phyloP scores from a whole-genome alignment of 2,888 invertebrate genomes.

The Fissipunctia ypsillon region DNA sequence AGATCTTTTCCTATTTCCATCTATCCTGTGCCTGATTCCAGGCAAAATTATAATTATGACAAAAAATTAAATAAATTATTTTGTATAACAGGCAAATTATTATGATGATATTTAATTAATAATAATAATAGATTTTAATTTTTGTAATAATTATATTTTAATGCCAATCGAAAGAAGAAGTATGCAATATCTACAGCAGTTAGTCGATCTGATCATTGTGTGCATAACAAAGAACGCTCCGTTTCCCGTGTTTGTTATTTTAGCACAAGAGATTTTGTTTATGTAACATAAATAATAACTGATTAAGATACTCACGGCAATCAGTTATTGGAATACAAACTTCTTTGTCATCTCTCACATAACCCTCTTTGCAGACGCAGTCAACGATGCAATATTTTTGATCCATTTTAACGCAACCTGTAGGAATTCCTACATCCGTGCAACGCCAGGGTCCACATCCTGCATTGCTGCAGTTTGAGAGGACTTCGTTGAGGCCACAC shows the following conservation, averaged over 20 bases:
- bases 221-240: too few species aligned
- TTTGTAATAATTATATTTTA: too few species aligned
- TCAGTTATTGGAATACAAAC: constrained; percentile 66
- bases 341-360: constrained; percentile 58
- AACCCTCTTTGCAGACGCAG: constrained; percentile 67
- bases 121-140: too few species aligned
- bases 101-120: too few species aligned
- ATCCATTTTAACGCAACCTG: constrained; percentile 59
- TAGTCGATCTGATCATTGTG: too few species aligned
- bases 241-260: too few species aligned
- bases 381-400: constrained; percentile 46
- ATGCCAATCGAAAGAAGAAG: too few species aligned
- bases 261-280: not conserved
- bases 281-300: too few species aligned
- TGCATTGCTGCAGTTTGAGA: constrained; percentile 57
- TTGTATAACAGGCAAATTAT: too few species aligned
- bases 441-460: constrained; percentile 71
- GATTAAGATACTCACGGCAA: constrained; percentile 68
- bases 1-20: not conserved
- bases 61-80: too few species aligned
- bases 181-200: too few species aligned
- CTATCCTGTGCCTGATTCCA: not conserved
- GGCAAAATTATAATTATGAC: too few species aligned
- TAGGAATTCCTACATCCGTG: constrained; percentile 65
- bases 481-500: constrained; percentile 48